Percentiles rank a stretch among this genome's conserved stretches.
Evolutionary conservation across 1,140 invertebrate species (phyloP).

Genomic region (Drosophila ficusphila): DNA sequence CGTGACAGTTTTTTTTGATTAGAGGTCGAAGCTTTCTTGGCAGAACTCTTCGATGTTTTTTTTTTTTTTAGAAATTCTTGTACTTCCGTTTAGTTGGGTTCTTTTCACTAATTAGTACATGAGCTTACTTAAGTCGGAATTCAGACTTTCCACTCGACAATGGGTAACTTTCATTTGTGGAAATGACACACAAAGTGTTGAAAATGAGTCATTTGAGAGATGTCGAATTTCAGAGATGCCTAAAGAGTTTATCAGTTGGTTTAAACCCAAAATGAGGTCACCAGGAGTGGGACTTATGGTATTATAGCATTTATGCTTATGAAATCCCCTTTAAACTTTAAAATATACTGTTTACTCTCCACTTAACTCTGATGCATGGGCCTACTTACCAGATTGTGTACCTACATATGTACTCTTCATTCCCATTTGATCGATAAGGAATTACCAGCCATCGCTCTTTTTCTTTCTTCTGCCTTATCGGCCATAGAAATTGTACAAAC

Average conservation of each 20-base stretch:
- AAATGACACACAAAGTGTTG: slow-evolving; percentile 20
- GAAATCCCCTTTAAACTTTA: neutral
- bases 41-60: slow-evolving; percentile 11
- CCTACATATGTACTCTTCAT: neutral
- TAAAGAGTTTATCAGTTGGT: neutral
- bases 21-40: slow-evolving; percentile 29
- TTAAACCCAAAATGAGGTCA: neutral
- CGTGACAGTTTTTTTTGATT: slow-evolving; percentile 47
- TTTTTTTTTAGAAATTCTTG: slow-evolving; percentile 20
- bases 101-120: slow-evolving; percentile 27
- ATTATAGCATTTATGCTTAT: neutral
- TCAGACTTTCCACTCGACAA: slow-evolving; percentile 17
- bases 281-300: neutral
- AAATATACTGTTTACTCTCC: neutral
- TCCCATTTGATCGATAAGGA: slow-evolving; percentile 30
- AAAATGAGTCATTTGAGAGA: slow-evolving; percentile 19
- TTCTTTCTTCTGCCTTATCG: slow-evolving; percentile 11
- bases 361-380: slow-evolving; percentile 8
- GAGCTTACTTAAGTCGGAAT: neutral
- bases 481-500: slow-evolving; percentile 13
- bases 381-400: neutral
- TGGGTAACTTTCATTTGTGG: slow-evolving; percentile 30
- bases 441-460: slow-evolving; percentile 16
- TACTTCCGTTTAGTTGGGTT: slow-evolving; percentile 32
- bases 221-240: slow-evolving; percentile 3